Conservation (phyloP, 2,888 invertebrate species). For the Hypercompe scribonia region DNA sequence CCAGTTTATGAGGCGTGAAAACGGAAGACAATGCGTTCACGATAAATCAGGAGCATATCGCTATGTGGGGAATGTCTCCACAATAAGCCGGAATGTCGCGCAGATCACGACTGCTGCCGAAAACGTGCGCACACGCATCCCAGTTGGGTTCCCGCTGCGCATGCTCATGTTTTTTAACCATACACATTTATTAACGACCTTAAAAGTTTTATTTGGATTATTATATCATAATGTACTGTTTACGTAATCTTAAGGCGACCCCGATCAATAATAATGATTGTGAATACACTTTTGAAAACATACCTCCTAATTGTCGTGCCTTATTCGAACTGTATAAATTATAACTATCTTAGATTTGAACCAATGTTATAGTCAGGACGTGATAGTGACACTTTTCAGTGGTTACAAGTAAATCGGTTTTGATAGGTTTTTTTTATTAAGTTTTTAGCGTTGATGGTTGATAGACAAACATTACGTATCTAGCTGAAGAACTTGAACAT, state of each 20-base stretch:
- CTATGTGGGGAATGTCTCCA: conserved; percentile 73
- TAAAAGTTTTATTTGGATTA: background rate
- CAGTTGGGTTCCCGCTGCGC: conserved; percentile 47
- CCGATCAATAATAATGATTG: background rate
- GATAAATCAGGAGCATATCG: conserved; percentile 76
- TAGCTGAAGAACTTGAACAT: too few relatives aligned
- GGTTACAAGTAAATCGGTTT: background rate
- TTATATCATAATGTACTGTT: background rate
- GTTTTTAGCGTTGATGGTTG: too few relatives aligned
- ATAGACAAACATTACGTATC: too few relatives aligned
- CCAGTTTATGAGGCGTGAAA: conserved; percentile 63
- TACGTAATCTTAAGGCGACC: too few relatives aligned
- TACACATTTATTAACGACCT: conserved; percentile 2
- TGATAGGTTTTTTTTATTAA: too few relatives aligned
- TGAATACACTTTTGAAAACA: too few relatives aligned
- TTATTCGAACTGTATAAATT: background rate
- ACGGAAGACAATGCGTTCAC: conserved; percentile 69
- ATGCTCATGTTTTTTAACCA: conserved; percentile 23
- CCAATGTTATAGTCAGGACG: background rate
- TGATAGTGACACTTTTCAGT: background rate
- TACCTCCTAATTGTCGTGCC: background rate
- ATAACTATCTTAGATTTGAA: background rate
- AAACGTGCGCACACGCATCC: conserved; percentile 74
- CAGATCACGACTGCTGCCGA: conserved; percentile 66
- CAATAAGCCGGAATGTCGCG: conserved; percentile 61